phyloP scores from a whole-genome alignment of 1,140 invertebrate genomes.

The Cryptotermes secundus region DNA sequence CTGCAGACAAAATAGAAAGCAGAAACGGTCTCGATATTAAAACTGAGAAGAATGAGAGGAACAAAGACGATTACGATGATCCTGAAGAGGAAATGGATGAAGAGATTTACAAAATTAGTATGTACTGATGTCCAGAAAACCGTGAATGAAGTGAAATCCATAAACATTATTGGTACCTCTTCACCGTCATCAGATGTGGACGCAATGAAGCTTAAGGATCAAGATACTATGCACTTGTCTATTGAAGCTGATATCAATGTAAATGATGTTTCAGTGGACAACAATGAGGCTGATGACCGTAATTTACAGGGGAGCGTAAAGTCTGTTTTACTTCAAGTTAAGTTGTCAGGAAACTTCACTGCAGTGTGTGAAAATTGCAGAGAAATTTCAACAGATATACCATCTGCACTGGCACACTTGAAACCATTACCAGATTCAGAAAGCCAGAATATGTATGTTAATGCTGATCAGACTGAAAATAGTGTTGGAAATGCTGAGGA shows the following conservation, averaged over 20 bases:
- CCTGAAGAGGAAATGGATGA: conserved; percentile 36
- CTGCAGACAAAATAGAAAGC: not conserved
- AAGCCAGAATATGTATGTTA: not conserved
- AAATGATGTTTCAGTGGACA: not conserved
- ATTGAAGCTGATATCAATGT: not conserved
- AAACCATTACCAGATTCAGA: not conserved
- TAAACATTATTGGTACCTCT: not conserved
- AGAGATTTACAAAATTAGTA: not conserved
- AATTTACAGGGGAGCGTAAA: not conserved
- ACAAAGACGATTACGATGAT: conserved; percentile 36
- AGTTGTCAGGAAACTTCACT: not conserved
- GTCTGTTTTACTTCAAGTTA: not conserved
- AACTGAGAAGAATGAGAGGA: not conserved
- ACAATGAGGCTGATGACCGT: not conserved
- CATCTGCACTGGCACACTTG: not conserved
- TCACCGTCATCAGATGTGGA: not conserved
- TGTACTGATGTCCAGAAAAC: not conserved
- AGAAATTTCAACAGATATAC: not conserved
- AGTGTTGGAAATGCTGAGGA: not conserved
- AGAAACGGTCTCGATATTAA: not conserved
- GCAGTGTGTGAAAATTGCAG: not conserved
- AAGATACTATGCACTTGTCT: not conserved
- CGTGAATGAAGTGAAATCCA: not conserved
- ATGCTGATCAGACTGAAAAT: not conserved
- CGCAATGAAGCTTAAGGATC: not conserved